phyloP scores from a whole-genome alignment of 1,140 invertebrate species.

The Scaptomyza graminum region DNA sequence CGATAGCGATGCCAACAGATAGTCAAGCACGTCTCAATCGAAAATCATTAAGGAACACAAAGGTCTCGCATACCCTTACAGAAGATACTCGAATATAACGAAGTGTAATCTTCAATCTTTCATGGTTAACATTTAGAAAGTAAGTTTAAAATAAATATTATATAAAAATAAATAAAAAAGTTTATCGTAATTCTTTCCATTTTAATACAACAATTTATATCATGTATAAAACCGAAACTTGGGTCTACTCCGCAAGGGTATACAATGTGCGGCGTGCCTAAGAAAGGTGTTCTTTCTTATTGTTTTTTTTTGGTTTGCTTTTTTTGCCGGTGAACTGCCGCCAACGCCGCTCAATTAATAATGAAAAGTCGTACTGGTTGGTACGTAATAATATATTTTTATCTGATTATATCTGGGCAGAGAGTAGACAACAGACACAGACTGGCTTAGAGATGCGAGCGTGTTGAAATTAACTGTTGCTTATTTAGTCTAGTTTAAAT shows the following conservation, averaged over 20 bases:
- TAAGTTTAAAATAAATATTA: too few species aligned
- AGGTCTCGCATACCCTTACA: conserved; percentile 19
- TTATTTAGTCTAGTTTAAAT: not conserved
- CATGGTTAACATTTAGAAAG: not conserved
- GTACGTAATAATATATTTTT: conserved; percentile 81
- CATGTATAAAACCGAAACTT: not conserved
- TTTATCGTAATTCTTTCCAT: too few species aligned
- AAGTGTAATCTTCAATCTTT: too few species aligned
- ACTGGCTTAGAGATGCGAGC: conserved; percentile 5
- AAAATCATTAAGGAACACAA: conserved; percentile 61
- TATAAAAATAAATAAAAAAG: too few species aligned
- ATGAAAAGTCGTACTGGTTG: conserved; percentile 74
- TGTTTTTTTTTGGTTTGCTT: not conserved
- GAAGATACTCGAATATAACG: too few species aligned
- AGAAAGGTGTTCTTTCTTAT: not conserved
- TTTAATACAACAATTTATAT: too few species aligned
- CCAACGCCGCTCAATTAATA: conserved; percentile 73
- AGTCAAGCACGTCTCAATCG: conserved; percentile 74
- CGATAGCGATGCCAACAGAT: conserved; percentile 66
- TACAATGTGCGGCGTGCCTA: not conserved
- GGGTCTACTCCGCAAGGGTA: not conserved
- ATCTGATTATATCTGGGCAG: conserved; percentile 69
- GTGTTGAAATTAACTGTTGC: not conserved
- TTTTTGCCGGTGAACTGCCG: conserved; percentile 31
- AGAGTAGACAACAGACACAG: conserved; percentile 49